Evolutionary conservation across 2,113 vertebrate genomes (phyloP).

Genomic region (Pterophyllum scalare): DNA sequence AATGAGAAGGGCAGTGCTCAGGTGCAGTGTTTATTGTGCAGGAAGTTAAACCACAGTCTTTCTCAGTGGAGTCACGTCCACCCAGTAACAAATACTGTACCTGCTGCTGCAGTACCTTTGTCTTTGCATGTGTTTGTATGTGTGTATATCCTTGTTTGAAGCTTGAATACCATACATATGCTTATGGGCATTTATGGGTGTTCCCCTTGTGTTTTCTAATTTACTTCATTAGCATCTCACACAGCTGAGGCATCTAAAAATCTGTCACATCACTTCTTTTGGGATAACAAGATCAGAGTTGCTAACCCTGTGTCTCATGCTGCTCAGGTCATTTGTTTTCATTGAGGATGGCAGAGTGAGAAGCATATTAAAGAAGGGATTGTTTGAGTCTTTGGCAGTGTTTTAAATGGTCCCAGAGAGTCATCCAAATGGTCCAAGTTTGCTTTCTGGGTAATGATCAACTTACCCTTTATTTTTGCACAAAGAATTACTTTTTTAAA

Average conservation of each 20-base stretch:
- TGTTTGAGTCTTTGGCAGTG: slow-evolving; percentile 18
- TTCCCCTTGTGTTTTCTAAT: neutral
- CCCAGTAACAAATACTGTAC: neutral
- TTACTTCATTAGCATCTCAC: slow-evolving; percentile 62
- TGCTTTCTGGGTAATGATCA: slow-evolving; percentile 31
- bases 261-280: slow-evolving; percentile 55
- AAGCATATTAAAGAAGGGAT: slow-evolving; percentile 57
- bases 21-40: neutral
- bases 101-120: neutral
- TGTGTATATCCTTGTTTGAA: neutral
- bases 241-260: slow-evolving; percentile 53
- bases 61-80: neutral
- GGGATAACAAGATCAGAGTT: slow-evolving; percentile 61
- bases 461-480: neutral
- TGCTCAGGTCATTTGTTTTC: slow-evolving; percentile 66
- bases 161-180: neutral
- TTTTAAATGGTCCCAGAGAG: slow-evolving; percentile 26
- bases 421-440: slow-evolving; percentile 16
- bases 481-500: neutral
- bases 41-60: neutral
- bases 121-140: neutral
- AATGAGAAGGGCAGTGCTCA: neutral
- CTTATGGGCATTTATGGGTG: slow-evolving; percentile 18
- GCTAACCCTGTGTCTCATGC: slow-evolving; percentile 31
- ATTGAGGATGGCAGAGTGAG: slow-evolving; percentile 52